Evolutionary conservation across 2,113 vertebrate genomes (phyloP), one percentile per base, ranked within the genome.

Genomic region (Erpornis zantholeuca): DNA sequence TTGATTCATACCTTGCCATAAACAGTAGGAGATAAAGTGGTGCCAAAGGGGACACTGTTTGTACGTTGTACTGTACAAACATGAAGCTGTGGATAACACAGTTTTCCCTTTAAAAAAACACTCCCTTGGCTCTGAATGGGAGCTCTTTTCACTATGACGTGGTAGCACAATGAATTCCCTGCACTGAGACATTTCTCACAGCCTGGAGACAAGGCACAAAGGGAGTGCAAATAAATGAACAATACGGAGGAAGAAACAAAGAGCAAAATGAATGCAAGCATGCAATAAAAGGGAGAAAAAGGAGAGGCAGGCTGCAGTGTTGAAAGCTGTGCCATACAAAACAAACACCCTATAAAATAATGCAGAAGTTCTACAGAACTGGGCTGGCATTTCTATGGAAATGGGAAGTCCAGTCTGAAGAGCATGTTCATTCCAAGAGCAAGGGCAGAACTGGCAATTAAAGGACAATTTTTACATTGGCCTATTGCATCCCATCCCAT

Each of bases 151-250:
- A 45, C 57, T 78, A 1, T 88, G 92, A 94, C 40, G 29, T 60
- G 64, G 68, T 56, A 73, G 88, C 11, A 8, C 50, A 88, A 75
- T 82, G 28, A 50, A 81, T 92, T 91, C 92, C 77, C 71, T 83
- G 76, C 77, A 82, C 91, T 61, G 77, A 76, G 77, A 70, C 3
- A 0, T 19, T 70, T 33, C 86, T 92, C 65, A 38, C 68, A 87
- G 96, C 57, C 80, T 88, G 82, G 86, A 91, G 66, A 96, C 76
- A 91, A 77, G 93, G 71, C 88, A 95, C 92, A 92, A 90, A 92
- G 88, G 83, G 77, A 95, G 75, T 20, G 31, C 92, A 79, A 91
- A 88, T 86, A 83, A 93, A 97, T 94, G 87, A 94, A 97, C 95
- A 97, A 70, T 69, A 29, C 60, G 15, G 87, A 71, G 69, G 59